Evolutionary conservation across 2,113 vertebrate species (phyloP), one percentile per base, ranked within the genome.

Genomic region (Embiotoca jacksoni): DNA sequence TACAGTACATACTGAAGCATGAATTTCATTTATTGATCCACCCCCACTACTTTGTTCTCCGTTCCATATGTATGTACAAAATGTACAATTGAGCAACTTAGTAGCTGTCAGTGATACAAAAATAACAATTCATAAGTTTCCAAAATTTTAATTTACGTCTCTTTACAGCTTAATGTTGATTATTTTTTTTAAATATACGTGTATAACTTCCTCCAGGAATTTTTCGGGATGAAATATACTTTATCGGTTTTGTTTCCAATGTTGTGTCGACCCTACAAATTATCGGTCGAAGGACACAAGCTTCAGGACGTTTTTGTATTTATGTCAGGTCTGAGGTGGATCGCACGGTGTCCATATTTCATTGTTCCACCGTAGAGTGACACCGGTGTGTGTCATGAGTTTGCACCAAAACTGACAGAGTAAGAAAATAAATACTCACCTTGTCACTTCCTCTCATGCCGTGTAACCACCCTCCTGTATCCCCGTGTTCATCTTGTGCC

Each of bases 401-500:
- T 58, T 33, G 5, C 37, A 50, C 49, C 33, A 44, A 31, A 63
- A 39, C 7, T 8, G 55, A 23, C 31, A 44, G 44, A 41, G 36
- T 5, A 14, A 46, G 7, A 35, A 41, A 62, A 65, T 30, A 49
- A 64, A 74, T 62, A 49, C 66, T 65, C 36, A 33, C 46, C 49
- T 32, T 35, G 64, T 82, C 60, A 33, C 44, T 4, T 65, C 70
- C 58, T 64, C 56, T 77, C 59, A 4, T 59, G 33, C 69, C 56
- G 11, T 68, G 72, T 65, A 10, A 35, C 50, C 60, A 11, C 7
- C 4, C 6, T 64, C 37, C 50, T 67, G 4, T 59, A 64, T 76
- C 10, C 23, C 52, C 49, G 69, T 83, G 72, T 61, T 50, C 50
- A 52, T 62, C 33, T 6, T 35, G 72, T 54, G 64, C 77, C 44